Conservation (phyloP, 2,888 invertebrate genomes). For the Cantharis lateralis region DNA sequence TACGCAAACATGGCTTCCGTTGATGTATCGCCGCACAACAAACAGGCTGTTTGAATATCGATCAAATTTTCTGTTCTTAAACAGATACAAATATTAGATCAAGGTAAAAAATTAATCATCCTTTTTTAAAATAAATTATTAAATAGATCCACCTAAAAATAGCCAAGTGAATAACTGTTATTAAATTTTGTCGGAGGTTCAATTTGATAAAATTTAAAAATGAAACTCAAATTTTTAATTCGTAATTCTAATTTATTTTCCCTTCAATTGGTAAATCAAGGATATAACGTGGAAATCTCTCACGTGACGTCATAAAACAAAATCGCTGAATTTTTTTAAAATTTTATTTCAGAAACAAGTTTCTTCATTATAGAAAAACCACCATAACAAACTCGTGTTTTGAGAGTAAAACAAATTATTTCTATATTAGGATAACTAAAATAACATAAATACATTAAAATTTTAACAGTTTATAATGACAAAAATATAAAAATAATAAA, state of each 20-base stretch:
- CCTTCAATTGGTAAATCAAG: too few relatives aligned
- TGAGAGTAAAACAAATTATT: not conserved
- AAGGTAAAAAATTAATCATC: not conserved
- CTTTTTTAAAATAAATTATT: too few relatives aligned
- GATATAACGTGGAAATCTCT: too few relatives aligned
- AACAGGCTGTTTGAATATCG: not conserved
- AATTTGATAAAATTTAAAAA: too few relatives aligned
- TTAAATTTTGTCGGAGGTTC: not conserved
- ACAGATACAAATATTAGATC: not conserved
- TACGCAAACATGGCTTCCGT: not conserved
- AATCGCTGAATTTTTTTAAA: not conserved
- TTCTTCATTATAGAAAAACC: not conserved
- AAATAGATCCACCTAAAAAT: too few relatives aligned
- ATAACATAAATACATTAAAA: not conserved
- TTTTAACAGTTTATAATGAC: not conserved
- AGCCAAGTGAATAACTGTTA: not conserved
- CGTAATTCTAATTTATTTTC: too few relatives aligned
- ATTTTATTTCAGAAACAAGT: not conserved
- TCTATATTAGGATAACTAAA: not conserved
- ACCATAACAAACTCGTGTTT: not conserved
- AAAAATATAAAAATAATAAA: not conserved
- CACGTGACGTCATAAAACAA: too few relatives aligned
- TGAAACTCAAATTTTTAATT: too few relatives aligned
- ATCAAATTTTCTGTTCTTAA: not conserved
- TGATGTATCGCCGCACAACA: not conserved